Conservation (phyloP, 2,797 vertebrate genomes). For the Danio choprae region DNA sequence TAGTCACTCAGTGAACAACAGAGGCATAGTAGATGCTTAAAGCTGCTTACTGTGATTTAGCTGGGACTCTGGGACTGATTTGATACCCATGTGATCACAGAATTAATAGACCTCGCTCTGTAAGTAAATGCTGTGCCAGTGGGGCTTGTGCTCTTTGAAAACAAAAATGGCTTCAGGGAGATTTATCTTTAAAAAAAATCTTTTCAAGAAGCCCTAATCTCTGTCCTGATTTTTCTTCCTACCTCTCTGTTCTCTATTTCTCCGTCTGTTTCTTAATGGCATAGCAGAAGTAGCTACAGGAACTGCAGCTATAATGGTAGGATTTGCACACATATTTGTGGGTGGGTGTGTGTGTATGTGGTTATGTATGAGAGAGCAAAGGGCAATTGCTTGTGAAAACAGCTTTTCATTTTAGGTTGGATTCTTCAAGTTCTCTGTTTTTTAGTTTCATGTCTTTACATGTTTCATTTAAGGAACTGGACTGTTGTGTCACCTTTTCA, state of each 20-base stretch:
- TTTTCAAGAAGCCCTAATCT: no score
- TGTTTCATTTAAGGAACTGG: constrained; percentile 7
- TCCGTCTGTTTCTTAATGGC: constrained; percentile 5
- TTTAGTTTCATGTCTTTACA: constrained; percentile 38
- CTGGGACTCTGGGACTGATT: constrained; percentile 15
- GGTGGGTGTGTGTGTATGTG: not conserved
- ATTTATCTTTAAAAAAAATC: not conserved
- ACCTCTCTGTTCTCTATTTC: not conserved
- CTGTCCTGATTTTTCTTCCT: not conserved
- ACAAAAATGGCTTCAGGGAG: not conserved
- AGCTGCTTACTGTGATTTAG: constrained; percentile 36
- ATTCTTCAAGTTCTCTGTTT: constrained; percentile 22
- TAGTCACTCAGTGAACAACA: constrained; percentile 2
- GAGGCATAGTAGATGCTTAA: constrained; percentile 16
- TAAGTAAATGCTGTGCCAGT: constrained; percentile 19
- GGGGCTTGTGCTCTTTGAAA: not conserved
- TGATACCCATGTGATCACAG: constrained; percentile 21
- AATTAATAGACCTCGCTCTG: constrained; percentile 21
- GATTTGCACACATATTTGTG: constrained; percentile 22
- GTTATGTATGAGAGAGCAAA: not conserved
- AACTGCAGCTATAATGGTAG: not conserved
- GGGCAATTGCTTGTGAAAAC: not conserved
- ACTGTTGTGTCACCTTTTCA: not conserved
- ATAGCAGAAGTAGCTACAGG: not conserved
- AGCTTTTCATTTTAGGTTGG: not conserved